A percentile compares a stretch with the other conserved stretches of the same genome.
Evolutionary conservation across 2,797 vertebrate genomes (phyloP).

Genomic region (Eidolon dupreanum): DNA sequence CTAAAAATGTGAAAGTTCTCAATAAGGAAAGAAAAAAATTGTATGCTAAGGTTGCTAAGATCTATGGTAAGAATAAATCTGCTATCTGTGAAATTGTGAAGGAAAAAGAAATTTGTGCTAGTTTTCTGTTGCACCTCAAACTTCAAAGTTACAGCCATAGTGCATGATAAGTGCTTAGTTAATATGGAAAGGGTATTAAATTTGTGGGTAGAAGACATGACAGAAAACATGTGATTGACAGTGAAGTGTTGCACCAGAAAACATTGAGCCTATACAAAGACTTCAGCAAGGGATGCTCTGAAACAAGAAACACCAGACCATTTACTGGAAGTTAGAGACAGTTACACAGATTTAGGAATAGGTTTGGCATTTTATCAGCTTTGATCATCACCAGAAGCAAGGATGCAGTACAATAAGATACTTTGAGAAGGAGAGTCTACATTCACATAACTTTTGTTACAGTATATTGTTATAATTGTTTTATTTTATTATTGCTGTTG

Average conservation of each 20-base stretch:
- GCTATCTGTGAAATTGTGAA: neutral
- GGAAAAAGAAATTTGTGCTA: neutral
- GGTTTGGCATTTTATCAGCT: too few relatives aligned
- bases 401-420: too few relatives aligned
- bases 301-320: neutral
- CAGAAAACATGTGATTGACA: neutral
- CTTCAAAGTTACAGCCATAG: neutral
- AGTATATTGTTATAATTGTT: neutral
- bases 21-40: too few relatives aligned
- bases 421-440: neutral
- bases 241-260: neutral
- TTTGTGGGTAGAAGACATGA: neutral
- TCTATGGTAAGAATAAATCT: too few relatives aligned
- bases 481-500: neutral
- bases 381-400: too few relatives aligned
- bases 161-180: neutral
- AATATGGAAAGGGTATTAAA: neutral
- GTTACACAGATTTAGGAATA: neutral
- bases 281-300: neutral
- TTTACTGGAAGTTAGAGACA: neutral
- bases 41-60: too few relatives aligned
- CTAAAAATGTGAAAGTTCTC: too few relatives aligned
- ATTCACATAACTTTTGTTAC: neutral
- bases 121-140: neutral
- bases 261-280: neutral